Conservation (phyloP, 30 jellyfish, hydroid and myxozoan genomes). For the Sanderia malayensis region DNA sequence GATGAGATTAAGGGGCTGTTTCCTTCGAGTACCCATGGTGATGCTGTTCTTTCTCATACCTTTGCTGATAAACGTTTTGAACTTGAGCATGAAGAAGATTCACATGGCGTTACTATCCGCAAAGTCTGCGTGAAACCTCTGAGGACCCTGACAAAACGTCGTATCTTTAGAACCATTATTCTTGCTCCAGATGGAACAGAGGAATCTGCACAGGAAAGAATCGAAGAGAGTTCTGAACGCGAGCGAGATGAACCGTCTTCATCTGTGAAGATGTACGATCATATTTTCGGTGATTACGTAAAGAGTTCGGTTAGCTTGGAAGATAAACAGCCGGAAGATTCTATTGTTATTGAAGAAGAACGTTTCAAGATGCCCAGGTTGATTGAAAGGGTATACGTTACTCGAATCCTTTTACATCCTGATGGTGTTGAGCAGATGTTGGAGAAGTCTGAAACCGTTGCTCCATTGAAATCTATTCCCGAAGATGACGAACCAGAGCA, state of each 20-base stretch:
- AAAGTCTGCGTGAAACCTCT: constrained; percentile 35
- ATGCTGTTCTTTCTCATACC: constrained; percentile 47
- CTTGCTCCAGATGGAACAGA: constrained; percentile 35
- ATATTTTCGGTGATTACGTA: background rate
- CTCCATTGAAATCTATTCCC: constrained; percentile 54
- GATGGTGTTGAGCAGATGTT: constrained; percentile 74
- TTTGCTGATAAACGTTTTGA: constrained; percentile 46
- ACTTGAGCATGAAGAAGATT: constrained; percentile 48
- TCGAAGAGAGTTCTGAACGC: constrained; percentile 26
- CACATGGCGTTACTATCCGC: constrained; percentile 38
- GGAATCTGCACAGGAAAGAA: constrained; percentile 35
- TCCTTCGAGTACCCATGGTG: constrained; percentile 33
- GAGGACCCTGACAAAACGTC: constrained; percentile 30
- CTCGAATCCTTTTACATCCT: constrained; percentile 51
- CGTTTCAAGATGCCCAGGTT: constrained; percentile 32
- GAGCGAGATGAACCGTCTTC: constrained; percentile 35
- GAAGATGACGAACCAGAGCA: constrained; percentile 59
- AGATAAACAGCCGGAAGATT: background rate
- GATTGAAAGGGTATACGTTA: constrained; percentile 75
- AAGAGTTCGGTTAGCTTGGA: background rate
- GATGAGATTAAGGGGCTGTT: constrained; percentile 1
- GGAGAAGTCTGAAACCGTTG: constrained; percentile 68
- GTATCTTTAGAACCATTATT: constrained; percentile 33
- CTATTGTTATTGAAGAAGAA: constrained; percentile 15
- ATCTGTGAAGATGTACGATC: background rate